Evolutionary conservation across 1,140 invertebrate species (phyloP).

Genomic region (Littorina saxatilis): DNA sequence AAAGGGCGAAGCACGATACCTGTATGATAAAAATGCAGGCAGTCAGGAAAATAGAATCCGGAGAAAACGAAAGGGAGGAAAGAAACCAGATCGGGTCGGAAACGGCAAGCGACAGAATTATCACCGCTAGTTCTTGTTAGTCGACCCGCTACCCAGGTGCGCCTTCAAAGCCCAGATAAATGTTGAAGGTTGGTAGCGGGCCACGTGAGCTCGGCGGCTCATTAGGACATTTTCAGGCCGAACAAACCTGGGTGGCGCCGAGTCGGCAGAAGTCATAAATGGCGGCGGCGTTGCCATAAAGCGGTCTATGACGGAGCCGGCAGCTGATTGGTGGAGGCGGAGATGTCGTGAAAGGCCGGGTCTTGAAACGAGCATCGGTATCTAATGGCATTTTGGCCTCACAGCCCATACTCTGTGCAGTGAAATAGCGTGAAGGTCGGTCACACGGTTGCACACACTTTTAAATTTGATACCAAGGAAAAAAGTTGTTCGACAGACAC

Average conservation of each 20-base stretch:
- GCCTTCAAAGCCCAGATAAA: conserved; percentile 29
- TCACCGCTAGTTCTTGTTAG: conserved; percentile 35
- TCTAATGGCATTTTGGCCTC: too few species aligned
- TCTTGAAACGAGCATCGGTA: not conserved
- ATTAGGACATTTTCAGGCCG: conserved; percentile 29
- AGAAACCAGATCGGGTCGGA: not conserved
- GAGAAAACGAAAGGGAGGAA: not conserved
- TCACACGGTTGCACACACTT: too few species aligned
- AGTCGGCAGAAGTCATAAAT: conserved; percentile 34
- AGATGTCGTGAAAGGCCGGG: not conserved
- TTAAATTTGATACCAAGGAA: too few species aligned
- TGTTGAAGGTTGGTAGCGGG: conserved; percentile 29
- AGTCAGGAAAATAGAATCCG: too few species aligned
- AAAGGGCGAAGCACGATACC: conserved; percentile 30
- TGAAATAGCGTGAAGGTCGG: too few species aligned
- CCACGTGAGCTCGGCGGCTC: conserved; percentile 30
- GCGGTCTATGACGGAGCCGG: conserved; percentile 32
- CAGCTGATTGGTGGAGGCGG: conserved; percentile 28
- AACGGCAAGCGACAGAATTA: conserved; percentile 26
- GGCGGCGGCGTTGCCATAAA: conserved; percentile 32
- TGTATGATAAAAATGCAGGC: conserved; percentile 33
- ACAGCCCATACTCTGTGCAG: too few species aligned
- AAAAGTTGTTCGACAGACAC: too few species aligned
- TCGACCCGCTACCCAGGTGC: conserved; percentile 14
- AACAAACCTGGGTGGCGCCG: conserved; percentile 30